Percentiles rank a stretch among this genome's conserved stretches.
These are phyloP conservation scores for Synergus umbraculus DNA, from an alignment of 2,888 invertebrate species.

Conservation along the genomic window DNA sequence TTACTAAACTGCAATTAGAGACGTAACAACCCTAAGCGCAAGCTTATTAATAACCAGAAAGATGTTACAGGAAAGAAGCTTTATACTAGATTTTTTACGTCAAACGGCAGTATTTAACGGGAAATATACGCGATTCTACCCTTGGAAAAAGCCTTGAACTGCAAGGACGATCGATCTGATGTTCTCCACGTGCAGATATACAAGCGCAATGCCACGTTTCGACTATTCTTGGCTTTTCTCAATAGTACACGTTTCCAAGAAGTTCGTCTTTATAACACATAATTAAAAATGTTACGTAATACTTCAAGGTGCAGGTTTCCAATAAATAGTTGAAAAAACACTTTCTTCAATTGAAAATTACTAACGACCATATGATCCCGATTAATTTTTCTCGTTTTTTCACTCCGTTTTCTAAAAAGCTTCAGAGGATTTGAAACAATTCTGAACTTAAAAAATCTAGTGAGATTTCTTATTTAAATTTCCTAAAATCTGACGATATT, in stretches of 20 bases:
- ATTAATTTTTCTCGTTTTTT: no score
- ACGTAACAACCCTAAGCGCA: no score
- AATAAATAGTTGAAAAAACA: neutral
- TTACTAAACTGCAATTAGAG: no score
- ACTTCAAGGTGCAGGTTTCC: neutral
- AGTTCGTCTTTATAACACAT: neutral
- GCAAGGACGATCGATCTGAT: conserved; percentile 69
- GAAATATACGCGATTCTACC: conserved; percentile 1
- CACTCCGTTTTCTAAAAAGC: no score
- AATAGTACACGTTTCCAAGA: neutral
- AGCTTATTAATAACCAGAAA: neutral
- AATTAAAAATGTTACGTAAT: neutral
- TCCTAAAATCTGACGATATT: no score
- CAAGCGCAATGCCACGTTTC: conserved; percentile 37
- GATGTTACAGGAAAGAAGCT: neutral
- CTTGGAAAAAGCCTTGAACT: conserved; percentile 59
- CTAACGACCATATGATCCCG: no score
- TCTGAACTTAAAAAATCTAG: no score
- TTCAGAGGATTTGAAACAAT: no score
- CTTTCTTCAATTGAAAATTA: no score
- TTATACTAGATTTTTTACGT: neutral
- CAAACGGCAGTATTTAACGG: neutral
- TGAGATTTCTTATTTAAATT: no score
- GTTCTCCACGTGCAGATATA: conserved; percentile 55
- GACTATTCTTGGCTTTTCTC: neutral